Conservation (phyloP, 2,888 invertebrate species). For the Limnephilus marmoratus region DNA sequence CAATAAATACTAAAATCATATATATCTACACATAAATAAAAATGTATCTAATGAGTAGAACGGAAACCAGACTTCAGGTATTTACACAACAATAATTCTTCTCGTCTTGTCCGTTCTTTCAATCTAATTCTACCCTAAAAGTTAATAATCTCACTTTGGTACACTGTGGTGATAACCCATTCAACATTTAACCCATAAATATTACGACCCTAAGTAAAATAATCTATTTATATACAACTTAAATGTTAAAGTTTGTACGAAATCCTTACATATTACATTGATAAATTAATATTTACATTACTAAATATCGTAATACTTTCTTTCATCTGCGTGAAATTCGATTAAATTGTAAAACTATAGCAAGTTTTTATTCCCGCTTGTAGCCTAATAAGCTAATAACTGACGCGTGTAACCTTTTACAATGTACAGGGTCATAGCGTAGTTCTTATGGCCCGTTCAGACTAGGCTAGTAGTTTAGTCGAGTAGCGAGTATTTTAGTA, state of each 20-base stretch:
- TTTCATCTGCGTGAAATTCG: not conserved
- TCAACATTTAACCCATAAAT: conserved; percentile 16
- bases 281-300: not conserved
- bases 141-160: conserved; percentile 80
- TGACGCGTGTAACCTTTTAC: not conserved
- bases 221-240: conserved; percentile 36
- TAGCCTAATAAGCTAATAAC: not conserved
- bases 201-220: not conserved
- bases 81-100: not conserved
- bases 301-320: not conserved
- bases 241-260: conserved; percentile 41
- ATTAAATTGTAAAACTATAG: not conserved
- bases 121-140: conserved; percentile 64
- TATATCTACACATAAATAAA: too few species aligned
- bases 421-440: not conserved
- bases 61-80: not conserved
- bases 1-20: not conserved
- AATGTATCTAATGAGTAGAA: not conserved
- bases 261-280: not conserved
- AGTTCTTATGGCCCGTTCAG: not conserved
- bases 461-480: too few species aligned
- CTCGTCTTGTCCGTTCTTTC: not conserved
- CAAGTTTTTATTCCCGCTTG: not conserved
- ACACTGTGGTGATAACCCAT: conserved; percentile 74
- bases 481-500: too few species aligned